Evolutionary conservation across 2,888 invertebrate species (phyloP).

Genomic region (Seladonia tumulorum): DNA sequence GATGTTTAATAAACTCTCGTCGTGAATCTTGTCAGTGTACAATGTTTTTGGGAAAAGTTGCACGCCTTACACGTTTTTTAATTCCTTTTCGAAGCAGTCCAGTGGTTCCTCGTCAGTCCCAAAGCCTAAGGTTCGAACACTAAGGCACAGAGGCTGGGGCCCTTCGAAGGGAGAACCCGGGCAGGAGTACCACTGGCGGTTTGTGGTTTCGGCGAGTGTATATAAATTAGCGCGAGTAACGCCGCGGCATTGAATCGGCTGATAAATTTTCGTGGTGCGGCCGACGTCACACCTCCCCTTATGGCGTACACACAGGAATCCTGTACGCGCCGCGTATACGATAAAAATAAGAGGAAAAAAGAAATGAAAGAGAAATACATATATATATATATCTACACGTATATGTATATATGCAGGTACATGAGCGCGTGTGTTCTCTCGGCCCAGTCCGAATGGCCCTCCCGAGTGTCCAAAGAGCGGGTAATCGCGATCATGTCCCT

Average conservation of each 20-base stretch:
- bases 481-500: conserved; percentile 57
- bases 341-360: conserved; percentile 50
- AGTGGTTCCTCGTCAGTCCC: conserved; percentile 33
- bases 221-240: conserved; percentile 71
- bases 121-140: background rate
- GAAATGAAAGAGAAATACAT: background rate
- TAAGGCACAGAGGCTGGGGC: background rate
- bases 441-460: conserved; percentile 14
- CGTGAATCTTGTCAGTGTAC: background rate
- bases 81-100: background rate
- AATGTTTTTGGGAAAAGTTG: background rate
- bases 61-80: background rate
- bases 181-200: conserved; percentile 58
- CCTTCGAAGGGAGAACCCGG: background rate
- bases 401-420: background rate
- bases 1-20: background rate
- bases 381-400: background rate
- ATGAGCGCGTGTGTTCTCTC: conserved; percentile 38
- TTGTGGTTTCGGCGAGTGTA: conserved; percentile 68
- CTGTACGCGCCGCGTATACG: conserved; percentile 39
- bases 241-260: conserved; percentile 68
- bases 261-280: conserved; percentile 67
- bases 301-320: conserved; percentile 59
- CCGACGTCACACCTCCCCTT: conserved; percentile 68
- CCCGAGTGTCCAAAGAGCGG: conserved; percentile 38